Conservation (phyloP, 2,888 invertebrate genomes). For the Agrotis clavis region DNA sequence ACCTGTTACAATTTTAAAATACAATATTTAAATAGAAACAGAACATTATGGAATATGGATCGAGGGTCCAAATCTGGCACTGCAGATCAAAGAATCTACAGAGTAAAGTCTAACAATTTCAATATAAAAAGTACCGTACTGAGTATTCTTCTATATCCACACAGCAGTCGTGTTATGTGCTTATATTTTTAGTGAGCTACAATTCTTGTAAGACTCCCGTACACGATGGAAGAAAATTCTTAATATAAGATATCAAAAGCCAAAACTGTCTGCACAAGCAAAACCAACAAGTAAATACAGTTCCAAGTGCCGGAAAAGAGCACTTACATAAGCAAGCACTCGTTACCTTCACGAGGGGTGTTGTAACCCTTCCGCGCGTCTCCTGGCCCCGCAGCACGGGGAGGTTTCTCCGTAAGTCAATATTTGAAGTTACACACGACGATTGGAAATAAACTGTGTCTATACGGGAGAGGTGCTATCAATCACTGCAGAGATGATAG, state of each 20-base stretch:
- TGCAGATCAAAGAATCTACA: background rate
- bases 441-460: constrained; percentile 72
- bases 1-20: too few species aligned
- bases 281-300: constrained; percentile 40
- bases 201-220: background rate
- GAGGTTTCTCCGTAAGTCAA: constrained; percentile 73
- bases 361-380: constrained; percentile 38
- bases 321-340: constrained; percentile 58
- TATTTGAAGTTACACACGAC: constrained; percentile 73
- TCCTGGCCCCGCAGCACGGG: constrained; percentile 58
- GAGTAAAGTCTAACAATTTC: too few species aligned
- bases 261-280: constrained; percentile 27
- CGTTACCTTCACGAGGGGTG: constrained; percentile 38
- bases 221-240: background rate
- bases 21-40: too few species aligned
- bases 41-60: background rate
- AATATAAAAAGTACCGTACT: too few species aligned
- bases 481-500: constrained; percentile 65
- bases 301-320: constrained; percentile 57
- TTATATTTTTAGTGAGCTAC: too few species aligned
- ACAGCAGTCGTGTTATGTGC: background rate
- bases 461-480: constrained; percentile 63
- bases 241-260: background rate
- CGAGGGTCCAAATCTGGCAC: background rate
- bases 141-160: too few species aligned